Base-by-base conservation (phyloP, 2,113 vertebrate genomes). In the Erpornis zantholeuca region DNA sequence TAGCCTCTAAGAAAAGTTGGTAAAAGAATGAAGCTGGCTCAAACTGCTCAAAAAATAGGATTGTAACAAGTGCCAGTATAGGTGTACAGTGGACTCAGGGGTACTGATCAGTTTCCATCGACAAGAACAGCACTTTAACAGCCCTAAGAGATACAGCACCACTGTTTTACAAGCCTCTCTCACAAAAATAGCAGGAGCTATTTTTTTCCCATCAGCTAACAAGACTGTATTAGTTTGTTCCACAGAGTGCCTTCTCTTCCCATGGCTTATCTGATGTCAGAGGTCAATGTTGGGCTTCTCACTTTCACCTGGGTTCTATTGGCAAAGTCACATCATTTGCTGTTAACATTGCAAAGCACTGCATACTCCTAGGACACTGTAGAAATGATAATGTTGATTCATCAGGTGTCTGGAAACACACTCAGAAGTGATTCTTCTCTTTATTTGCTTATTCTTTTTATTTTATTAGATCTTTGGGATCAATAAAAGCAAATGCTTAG, bases 401-500 rank as follows among this genome's bases (percentile, higher is more conserved):
- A 86, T 88, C 70, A 64, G 44, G 40, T 56, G 56, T 82, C 85
- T 88, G 25, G 28, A 92, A 96, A 81, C 31, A 88, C 45, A 66
- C 28, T 88, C 49, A 70, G 89, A 88, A 92, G 19, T 53, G 42
- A 93, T 70, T 72, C 50, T 86, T 90, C 38, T 83, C 80, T 95
- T 90, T 88, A 93, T 96, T 92, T 95, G 38, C 64, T 83, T 76
- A 33, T 69, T 69, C 20, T 47, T 82, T 76, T 54, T 61, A 40
- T 76, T 54, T 82, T 76, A 76, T 76, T 76, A 54, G 57, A 49
- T 78, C 60, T 88, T 75, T 90, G 88, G 56, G 76, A 88, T 96
- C 79, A 93, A 94, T 96, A 93, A 95, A 96, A 96, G 23, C 24
- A 83, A 95, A 95, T 83, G 47, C 64, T 95, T 87, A 88, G 82